phyloP scores from a whole-genome alignment of 53 echinoderm and acorn worm genomes.

The Luidia sarsii region DNA sequence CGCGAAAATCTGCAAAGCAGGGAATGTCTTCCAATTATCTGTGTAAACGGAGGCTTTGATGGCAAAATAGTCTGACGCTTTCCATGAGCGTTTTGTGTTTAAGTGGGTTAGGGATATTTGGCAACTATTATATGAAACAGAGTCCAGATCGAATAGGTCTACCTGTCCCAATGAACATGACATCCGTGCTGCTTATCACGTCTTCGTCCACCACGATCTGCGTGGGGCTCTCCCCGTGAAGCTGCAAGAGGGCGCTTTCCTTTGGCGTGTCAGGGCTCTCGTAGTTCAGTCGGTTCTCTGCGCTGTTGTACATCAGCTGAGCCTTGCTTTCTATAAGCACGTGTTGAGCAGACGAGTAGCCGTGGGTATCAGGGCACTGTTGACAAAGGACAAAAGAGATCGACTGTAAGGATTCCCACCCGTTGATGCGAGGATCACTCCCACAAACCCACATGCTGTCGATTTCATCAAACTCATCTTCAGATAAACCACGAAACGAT shows the following conservation, averaged over 20 bases:
- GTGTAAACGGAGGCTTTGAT: too few species aligned
- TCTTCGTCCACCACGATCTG: constrained; percentile 40
- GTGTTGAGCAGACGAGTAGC: not conserved
- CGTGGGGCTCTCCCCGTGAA: constrained; percentile 18
- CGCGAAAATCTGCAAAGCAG: too few species aligned
- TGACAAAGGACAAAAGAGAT: not conserved
- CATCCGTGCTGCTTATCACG: not conserved
- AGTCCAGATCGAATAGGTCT: not conserved
- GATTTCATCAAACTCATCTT: too few species aligned
- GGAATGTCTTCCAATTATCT: too few species aligned
- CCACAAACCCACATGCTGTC: too few species aligned
- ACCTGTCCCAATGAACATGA: constrained; percentile 47
- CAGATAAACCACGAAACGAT: too few species aligned
- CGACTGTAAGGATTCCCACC: too few species aligned
- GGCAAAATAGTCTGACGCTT: not conserved
- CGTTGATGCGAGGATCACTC: too few species aligned
- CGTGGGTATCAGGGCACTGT: constrained; percentile 8
- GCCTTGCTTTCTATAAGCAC: not conserved
- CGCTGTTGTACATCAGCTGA: not conserved
- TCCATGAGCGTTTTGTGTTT: too few species aligned
- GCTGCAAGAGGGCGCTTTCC: constrained; percentile 1
- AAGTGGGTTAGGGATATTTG: too few species aligned
- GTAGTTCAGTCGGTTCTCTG: constrained; percentile 11
- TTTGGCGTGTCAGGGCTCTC: not conserved
- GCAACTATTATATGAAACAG: not conserved